Evolutionary conservation across 1,140 invertebrate species (phyloP).

Genomic region (Philotrypesis tridentata): DNA sequence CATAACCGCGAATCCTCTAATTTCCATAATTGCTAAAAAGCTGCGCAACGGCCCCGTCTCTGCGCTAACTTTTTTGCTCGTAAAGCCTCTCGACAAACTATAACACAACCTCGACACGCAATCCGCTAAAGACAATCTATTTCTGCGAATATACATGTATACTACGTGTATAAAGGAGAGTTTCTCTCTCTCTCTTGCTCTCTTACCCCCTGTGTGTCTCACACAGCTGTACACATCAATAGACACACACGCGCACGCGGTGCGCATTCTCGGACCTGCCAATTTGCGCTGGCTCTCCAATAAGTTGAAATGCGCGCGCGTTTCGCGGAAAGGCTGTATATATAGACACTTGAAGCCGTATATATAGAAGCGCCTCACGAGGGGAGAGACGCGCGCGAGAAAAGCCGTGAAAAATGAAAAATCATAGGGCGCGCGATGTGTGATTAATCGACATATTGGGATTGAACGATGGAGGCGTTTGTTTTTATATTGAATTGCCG

Average conservation of each 20-base stretch:
- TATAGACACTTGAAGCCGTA: not conserved
- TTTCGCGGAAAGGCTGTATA: not conserved
- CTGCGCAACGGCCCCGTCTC: too few species aligned
- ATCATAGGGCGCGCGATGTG: not conserved
- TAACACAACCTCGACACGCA: not conserved
- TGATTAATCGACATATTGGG: constrained; percentile 30
- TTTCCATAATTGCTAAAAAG: not conserved
- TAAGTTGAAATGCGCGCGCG: not conserved
- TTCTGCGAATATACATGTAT: too few species aligned
- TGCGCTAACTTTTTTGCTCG: not conserved
- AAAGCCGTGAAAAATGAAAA: not conserved
- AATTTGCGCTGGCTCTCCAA: not conserved
- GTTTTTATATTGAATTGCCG: not conserved
- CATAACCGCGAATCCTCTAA: not conserved
- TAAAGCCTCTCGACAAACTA: not conserved
- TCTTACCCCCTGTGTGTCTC: too few species aligned
- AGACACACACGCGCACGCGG: not conserved
- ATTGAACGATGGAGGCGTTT: constrained; percentile 15
- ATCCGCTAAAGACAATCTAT: not conserved
- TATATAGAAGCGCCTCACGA: too few species aligned
- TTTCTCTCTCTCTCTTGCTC: not conserved
- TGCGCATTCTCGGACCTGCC: not conserved
- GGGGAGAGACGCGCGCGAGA: not conserved
- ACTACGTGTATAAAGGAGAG: too few species aligned
- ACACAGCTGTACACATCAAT: too few species aligned